phyloP scores from a whole-genome alignment of 2,797 vertebrate genomes.

The Cryptoprocta ferox region DNA sequence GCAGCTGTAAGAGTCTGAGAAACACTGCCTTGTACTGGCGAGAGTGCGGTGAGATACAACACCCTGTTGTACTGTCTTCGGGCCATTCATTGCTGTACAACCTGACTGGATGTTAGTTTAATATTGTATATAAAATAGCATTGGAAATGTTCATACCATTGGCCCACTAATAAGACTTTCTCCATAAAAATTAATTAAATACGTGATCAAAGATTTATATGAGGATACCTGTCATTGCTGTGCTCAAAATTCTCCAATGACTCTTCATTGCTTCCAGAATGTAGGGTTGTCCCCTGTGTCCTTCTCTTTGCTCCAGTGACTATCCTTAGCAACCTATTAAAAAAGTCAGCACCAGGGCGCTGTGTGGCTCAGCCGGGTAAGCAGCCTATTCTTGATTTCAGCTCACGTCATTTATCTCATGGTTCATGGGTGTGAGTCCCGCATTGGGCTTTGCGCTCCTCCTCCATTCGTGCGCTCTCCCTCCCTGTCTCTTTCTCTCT shows the following conservation, averaged over 20 bases:
- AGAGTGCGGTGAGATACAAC: neutral
- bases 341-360: neutral
- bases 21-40: neutral
- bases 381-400: too few species aligned
- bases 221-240: neutral
- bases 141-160: neutral
- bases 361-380: too few species aligned
- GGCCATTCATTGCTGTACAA: neutral
- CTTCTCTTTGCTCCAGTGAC: neutral
- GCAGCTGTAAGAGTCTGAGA: neutral
- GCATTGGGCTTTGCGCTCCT: too few species aligned
- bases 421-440: too few species aligned
- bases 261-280: neutral
- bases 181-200: neutral
- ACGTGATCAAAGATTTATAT: neutral
- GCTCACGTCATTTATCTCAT: too few species aligned
- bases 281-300: neutral
- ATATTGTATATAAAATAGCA: neutral
- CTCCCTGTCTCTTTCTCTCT: too few species aligned
- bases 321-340: too few species aligned
- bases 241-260: neutral
- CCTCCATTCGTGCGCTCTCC: too few species aligned
- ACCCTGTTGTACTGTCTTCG: neutral
- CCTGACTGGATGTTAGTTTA: neutral
- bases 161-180: neutral